phyloP scores from a whole-genome alignment of 2,113 vertebrate genomes.

The Okapia johnstoni region DNA sequence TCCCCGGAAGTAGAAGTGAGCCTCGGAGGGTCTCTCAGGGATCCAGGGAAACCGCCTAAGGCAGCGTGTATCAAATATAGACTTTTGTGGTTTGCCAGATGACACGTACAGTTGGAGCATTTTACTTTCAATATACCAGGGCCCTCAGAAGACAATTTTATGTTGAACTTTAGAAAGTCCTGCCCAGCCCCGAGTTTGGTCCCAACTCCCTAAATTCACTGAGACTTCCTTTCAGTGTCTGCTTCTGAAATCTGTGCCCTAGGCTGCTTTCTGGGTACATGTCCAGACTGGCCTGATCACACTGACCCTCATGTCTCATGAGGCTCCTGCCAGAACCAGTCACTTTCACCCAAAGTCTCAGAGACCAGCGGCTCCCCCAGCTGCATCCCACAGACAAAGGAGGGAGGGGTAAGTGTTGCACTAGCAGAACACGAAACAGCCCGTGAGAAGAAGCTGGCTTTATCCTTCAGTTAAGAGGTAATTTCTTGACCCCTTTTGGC shows the following conservation, averaged over 20 bases:
- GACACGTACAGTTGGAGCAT: background rate
- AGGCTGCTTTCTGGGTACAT: background rate
- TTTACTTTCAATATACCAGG: background rate
- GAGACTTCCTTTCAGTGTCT: background rate
- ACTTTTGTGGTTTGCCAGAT: background rate
- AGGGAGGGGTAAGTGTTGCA: background rate
- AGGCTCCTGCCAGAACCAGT: background rate
- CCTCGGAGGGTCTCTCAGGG: background rate
- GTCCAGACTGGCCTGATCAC: background rate
- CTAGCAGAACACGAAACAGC: background rate
- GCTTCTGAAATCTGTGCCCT: background rate
- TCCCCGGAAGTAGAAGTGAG: background rate
- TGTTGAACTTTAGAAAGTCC: background rate
- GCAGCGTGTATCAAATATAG: background rate
- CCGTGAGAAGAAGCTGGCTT: background rate
- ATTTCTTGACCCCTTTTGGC: background rate
- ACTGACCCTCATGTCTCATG: background rate
- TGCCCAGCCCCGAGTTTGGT: background rate
- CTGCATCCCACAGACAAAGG: background rate
- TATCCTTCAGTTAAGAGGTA: background rate
- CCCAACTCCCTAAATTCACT: background rate
- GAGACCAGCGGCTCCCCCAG: background rate
- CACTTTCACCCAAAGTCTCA: background rate
- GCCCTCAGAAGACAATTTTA: background rate
- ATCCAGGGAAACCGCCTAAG: background rate